Evolutionary conservation across 2,888 invertebrate species (phyloP).

Genomic region (Trissonchulus sp.): DNA sequence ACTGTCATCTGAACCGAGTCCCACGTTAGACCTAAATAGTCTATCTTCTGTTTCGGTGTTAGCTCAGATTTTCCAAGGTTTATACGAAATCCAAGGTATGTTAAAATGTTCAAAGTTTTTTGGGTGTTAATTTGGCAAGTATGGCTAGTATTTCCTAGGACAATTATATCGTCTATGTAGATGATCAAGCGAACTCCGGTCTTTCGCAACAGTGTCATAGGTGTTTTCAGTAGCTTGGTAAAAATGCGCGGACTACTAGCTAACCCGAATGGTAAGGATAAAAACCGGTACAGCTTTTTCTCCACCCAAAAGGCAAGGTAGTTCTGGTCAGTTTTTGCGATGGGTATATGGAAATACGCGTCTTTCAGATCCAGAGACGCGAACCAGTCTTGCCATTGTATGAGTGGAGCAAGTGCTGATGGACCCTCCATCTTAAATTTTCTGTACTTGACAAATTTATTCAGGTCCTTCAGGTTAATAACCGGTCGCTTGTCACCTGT

Average conservation of each 20-base stretch:
- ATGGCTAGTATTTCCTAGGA: background rate
- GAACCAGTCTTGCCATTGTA: too few species aligned
- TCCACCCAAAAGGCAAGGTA: background rate
- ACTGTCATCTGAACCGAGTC: background rate
- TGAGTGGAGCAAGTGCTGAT: too few species aligned
- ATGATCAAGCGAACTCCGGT: background rate
- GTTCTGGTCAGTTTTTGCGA: too few species aligned
- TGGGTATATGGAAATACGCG: too few species aligned
- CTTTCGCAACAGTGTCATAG: background rate
- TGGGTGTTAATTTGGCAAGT: too few species aligned
- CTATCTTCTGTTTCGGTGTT: background rate
- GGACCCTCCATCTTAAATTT: too few species aligned
- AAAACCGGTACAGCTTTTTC: background rate
- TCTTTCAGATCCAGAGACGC: too few species aligned
- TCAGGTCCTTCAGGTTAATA: too few species aligned
- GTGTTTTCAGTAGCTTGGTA: background rate
- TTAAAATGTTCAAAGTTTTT: background rate
- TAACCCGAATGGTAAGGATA: background rate
- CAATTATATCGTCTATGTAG: background rate
- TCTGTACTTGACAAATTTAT: too few species aligned
- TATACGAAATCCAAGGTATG: background rate
- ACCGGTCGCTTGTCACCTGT: too few species aligned
- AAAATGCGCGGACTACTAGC: background rate
- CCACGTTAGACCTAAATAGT: background rate
- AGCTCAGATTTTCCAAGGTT: background rate